Base-by-base conservation (phyloP, 2,888 invertebrate species). In the Drosophila fulvimacula region DNA sequence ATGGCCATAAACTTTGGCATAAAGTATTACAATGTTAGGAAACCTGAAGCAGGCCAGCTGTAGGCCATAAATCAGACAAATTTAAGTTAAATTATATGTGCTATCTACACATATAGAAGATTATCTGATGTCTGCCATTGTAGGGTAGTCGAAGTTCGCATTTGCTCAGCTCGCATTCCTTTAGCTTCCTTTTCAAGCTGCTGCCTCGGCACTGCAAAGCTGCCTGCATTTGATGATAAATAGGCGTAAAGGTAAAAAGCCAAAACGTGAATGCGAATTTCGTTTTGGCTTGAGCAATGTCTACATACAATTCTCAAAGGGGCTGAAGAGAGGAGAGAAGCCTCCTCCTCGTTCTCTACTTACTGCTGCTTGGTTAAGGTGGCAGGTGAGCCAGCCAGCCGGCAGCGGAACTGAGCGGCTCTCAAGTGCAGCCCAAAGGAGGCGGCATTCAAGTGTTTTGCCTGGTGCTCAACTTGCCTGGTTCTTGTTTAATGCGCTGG, bases 181-280 rank as follows among this genome's bases (percentile, higher is more conserved):
- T 65, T 62, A 69, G 73, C 49, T 79, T 74, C 58, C 67, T 78
- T 79, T 82, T 76, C 53, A 71, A 69, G 80, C 82, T 83, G 79
- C 84, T 82, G 82, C 70, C 66, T 52, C 65, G 65, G 27, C 59
- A 56, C 36, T 56, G 64, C 52, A 57, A 55, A 51, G 56, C 52
- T 73, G 74, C 60, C 70, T 77, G 75, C 80, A 84, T 83, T 83
- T 86, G 83, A 83, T 86, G 84, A 83, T 83, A 83, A 83, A 86
- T 83, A 83, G 84, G 87, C 83, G 87, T 82, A 83, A 83, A 83
- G 87, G 87, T 86, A 83, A 83, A 83, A 83, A 83, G 84, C 84
- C 82, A 83, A 83, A 83, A 86, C 84, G 87, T 83, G 83, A 86
- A 83, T 83, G 80, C 84, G 84, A 83, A 83, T 86, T 83, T 82